These are phyloP conservation scores for Rhea americana DNA, from an alignment of 2,113 vertebrate genomes.

Conservation along the genomic window DNA sequence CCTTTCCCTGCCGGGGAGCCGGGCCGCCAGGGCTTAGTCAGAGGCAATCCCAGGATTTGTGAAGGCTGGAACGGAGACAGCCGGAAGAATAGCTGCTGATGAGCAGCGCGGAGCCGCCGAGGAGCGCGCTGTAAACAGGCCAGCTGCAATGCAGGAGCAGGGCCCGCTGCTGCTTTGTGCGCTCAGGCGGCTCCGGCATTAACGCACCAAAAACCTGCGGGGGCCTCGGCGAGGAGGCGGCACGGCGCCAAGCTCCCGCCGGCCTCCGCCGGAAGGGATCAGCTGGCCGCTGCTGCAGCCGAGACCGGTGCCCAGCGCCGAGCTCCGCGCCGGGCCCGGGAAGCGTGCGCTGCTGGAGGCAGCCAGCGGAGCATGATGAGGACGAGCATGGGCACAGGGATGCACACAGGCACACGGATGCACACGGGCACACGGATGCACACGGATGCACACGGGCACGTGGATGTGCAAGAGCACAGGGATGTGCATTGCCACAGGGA, in stretches of 20 bases:
- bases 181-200: neutral
- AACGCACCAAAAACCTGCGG: neutral
- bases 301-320: neutral
- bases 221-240: neutral
- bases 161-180: slow-evolving; percentile 53
- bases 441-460: neutral
- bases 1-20: neutral
- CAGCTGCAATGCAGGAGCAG: slow-evolving; percentile 69
- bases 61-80: fast-evolving
- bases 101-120: slow-evolving; percentile 1
- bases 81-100: neutral
- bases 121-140: slow-evolving; percentile 40
- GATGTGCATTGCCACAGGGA: no score
- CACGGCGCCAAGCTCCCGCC: neutral
- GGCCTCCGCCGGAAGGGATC: slow-evolving; percentile 44
- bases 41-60: neutral
- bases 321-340: neutral
- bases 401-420: neutral
- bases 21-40: neutral
- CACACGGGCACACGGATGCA: neutral
- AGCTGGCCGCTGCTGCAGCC: neutral
- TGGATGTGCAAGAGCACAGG: neutral
- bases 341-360: neutral
- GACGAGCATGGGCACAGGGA: neutral
- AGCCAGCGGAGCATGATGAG: neutral